Conservation (phyloP, 2,888 invertebrate genomes). For the Drosophila pseudotakahashii region DNA sequence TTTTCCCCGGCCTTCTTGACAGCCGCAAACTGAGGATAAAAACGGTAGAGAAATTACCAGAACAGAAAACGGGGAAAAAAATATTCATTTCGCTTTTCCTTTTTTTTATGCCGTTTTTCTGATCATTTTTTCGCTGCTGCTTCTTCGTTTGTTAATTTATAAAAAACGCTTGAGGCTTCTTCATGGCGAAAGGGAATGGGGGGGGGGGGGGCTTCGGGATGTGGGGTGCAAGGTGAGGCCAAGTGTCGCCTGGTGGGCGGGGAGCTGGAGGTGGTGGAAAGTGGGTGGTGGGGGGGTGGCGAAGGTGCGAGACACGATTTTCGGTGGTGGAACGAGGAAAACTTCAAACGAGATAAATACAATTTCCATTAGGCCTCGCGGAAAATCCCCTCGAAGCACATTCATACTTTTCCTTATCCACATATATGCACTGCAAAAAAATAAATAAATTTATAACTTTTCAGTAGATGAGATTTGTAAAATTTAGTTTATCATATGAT, state of each 20-base stretch:
- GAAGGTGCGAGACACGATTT: slow-evolving; percentile 59
- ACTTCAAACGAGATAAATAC: slow-evolving; percentile 79
- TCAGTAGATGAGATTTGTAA: no score
- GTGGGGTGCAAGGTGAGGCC: slow-evolving; percentile 63
- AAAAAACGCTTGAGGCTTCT: slow-evolving; percentile 71
- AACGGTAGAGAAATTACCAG: slow-evolving; percentile 48
- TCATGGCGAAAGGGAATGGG: neutral
- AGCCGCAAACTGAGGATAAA: slow-evolving; percentile 41
- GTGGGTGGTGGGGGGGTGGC: slow-evolving; percentile 17
- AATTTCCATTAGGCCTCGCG: slow-evolving; percentile 75
- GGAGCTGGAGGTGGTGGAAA: neutral
- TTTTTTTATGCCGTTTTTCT: slow-evolving; percentile 31
- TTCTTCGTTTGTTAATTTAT: slow-evolving; percentile 73
- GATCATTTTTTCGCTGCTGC: slow-evolving; percentile 49
- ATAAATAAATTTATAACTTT: no score
- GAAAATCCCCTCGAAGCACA: slow-evolving; percentile 73
- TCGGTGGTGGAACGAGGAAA: slow-evolving; percentile 46
- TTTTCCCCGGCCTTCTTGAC: slow-evolving; percentile 35
- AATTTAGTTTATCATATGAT: no score
- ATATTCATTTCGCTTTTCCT: slow-evolving; percentile 70
- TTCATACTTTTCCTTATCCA: slow-evolving; percentile 65
- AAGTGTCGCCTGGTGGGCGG: slow-evolving; percentile 62
- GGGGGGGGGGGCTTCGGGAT: neutral
- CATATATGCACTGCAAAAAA: slow-evolving; percentile 19
- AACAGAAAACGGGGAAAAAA: slow-evolving; percentile 42